Evolutionary conservation across 2,888 invertebrate genomes (phyloP), one percentile per base, ranked within the genome.

Genomic region (Hemaris fuciformis): DNA sequence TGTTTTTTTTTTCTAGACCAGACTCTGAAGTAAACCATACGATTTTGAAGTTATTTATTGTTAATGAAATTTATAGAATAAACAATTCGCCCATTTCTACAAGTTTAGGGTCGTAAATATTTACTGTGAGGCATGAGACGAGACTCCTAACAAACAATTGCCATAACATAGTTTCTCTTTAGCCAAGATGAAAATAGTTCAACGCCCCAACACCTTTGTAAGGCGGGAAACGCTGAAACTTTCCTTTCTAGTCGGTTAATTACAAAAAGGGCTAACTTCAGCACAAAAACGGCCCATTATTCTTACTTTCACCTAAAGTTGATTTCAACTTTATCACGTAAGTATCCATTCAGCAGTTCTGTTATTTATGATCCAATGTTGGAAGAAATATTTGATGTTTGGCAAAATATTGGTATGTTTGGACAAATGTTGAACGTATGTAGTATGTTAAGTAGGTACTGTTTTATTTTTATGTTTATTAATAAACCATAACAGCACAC

Each of bases 291-390:
- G 18, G 31, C 25, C 53, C 53, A 53, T 53, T 53, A 53, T 53
- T 53, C 53, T 53, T 53, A 31, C 53, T 53, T 31, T 53, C 53
- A 53, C 31, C 27, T 53, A 53, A 53, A 53, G 31, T 53, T 27
- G 18, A 53, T 53, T 53, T 18, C 27, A 31, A 53, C 53, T 53
- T 31, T 18, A 53, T 31, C 53, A 31, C 31, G 18, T 8, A 31
- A 18, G 15, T 15, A 18, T 7, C 18, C 31, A 27, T 27, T 31
- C 18, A 53, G 53, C 53, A 31, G 15, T 53, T 31, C 27, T 53
- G 18, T 31, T 31, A 20, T 27, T 53, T 31, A 53, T 31, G 27
- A 23, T 7, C 18, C 31, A 31, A 53, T 8, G 31, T 20, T 31
- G 48, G 15, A 38, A 1, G 23, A 46, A n/a, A 53, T 53, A 27